Percentiles rank a stretch among this genome's conserved stretches.
phyloP scores from a whole-genome alignment of 2,888 invertebrate genomes.

The Gisinianus flammeolus region DNA sequence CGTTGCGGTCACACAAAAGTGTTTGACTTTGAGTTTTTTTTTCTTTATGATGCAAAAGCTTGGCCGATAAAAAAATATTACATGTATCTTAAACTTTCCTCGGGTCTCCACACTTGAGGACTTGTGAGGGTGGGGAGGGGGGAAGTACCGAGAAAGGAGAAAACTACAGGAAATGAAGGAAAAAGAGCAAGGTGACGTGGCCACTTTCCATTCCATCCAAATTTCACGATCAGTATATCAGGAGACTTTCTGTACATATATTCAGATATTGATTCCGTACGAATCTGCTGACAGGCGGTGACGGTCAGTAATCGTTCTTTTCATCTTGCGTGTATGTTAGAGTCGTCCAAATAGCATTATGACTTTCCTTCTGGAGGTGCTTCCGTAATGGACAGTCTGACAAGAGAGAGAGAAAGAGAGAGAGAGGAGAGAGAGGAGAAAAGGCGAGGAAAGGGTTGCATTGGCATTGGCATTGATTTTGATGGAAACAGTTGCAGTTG shows the following conservation, averaged over 20 bases:
- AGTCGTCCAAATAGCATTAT: not conserved
- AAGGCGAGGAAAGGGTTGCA: conserved; percentile 33
- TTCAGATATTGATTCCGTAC: too few species aligned
- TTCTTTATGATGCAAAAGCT: too few species aligned
- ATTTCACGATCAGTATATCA: not conserved
- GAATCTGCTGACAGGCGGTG: not conserved
- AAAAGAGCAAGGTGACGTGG: too few species aligned
- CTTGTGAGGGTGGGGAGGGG: too few species aligned
- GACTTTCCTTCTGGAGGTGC: not conserved
- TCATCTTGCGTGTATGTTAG: not conserved
- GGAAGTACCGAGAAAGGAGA: too few species aligned
- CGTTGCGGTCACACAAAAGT: too few species aligned
- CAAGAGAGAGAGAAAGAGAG: not conserved
- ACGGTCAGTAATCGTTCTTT: not conserved
- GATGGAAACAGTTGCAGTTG: not conserved
- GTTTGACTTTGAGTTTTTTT: too few species aligned
- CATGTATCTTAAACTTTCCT: too few species aligned
- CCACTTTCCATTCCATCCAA: not conserved
- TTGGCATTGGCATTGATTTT: not conserved
- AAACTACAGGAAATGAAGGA: too few species aligned
- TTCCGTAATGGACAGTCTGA: not conserved
- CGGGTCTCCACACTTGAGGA: too few species aligned
- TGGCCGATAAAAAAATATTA: too few species aligned
- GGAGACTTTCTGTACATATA: not conserved
- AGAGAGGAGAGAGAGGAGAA: conserved; percentile 3